Base-by-base conservation (phyloP, 2,888 invertebrate species). In the Calliphora vomitoria region DNA sequence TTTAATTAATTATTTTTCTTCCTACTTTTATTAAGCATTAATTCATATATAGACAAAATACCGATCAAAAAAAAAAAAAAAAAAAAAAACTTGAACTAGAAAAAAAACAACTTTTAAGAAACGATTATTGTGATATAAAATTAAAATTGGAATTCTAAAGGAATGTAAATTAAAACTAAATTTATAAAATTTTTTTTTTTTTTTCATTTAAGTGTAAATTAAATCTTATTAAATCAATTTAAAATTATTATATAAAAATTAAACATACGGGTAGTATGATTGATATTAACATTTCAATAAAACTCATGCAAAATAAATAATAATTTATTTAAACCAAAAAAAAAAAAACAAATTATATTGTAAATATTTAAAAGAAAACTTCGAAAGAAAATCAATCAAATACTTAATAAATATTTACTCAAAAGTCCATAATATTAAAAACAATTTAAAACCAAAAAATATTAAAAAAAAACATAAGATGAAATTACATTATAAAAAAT, bases 111-210 rank as follows among this genome's bases (percentile, higher is more conserved):
- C 31, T 75, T 76, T 88, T 86, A 76, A 79, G 86, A 86, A 89
- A 89, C 89, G 84, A 86, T 88, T 82, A 88, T 85, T 89, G 89
- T 89, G 89, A 89, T 89, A 89, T 88, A 88, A 86, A 84, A 76
- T 82, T 88, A 82, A 82, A 85, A 86, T 87, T 86, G 78, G 76
- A 85, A 79, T 86, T 85, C 87, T 89, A 74, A 79, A 78, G 83
- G 83, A 58, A 71, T 83, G 78, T 87, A 85, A 81, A 83, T 80
- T 82, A 83, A 60, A 60, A 74, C 11, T 75, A 41, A 44, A 47
- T 66, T n/a, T n/a, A n/a, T n/a, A n/a, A n/a, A n/a, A n/a, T n/a
- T n/a, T n/a, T n/a, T n/a, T n/a, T n/a, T n/a, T 44, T 31, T 53
- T 60, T 50, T 38, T 58, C 35, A 71, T 38, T 62, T 18, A 76